These are phyloP conservation scores for Acleris literana DNA, from an alignment of 2,888 invertebrate species.

Conservation along the genomic window DNA sequence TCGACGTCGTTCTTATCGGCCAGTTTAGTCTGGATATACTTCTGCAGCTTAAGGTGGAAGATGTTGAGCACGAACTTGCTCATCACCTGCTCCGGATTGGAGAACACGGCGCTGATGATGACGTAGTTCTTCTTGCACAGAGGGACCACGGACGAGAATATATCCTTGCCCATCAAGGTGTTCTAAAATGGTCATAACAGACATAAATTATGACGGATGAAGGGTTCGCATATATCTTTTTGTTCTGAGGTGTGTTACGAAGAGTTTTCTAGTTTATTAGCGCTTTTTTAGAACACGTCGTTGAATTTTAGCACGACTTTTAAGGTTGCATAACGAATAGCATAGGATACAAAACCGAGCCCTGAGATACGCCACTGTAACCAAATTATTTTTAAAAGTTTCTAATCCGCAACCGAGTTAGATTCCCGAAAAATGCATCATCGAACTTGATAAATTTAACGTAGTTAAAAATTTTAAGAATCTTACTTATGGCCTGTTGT, in stretches of 20 bases:
- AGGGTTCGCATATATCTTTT: no score
- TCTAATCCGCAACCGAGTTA: no score
- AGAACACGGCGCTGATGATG: slow-evolving; percentile 94
- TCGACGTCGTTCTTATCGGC: slow-evolving; percentile 92
- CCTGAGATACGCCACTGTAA: not conserved
- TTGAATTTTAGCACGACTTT: no score
- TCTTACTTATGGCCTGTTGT: no score
- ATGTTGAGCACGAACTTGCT: slow-evolving; percentile 98
- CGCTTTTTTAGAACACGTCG: no score
- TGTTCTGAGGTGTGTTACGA: no score
- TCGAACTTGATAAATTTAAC: no score
- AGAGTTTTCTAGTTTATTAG: no score
- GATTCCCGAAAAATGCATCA: no score
- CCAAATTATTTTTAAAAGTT: not conserved
- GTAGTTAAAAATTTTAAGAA: not conserved
- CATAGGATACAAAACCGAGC: no score
- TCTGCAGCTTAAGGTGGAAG: slow-evolving; percentile 94
- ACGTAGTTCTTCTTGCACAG: slow-evolving; percentile 94
- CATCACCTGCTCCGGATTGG: slow-evolving; percentile 98
- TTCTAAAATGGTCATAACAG: slow-evolving; percentile 80
- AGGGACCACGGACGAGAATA: slow-evolving; percentile 94
- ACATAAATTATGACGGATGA: no score
- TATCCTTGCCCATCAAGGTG: slow-evolving; percentile 92
- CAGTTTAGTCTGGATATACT: slow-evolving; percentile 92
- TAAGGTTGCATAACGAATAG: no score